Base-by-base conservation (phyloP, 2,113 vertebrate genomes). In the Paraplagusia blochii region DNA sequence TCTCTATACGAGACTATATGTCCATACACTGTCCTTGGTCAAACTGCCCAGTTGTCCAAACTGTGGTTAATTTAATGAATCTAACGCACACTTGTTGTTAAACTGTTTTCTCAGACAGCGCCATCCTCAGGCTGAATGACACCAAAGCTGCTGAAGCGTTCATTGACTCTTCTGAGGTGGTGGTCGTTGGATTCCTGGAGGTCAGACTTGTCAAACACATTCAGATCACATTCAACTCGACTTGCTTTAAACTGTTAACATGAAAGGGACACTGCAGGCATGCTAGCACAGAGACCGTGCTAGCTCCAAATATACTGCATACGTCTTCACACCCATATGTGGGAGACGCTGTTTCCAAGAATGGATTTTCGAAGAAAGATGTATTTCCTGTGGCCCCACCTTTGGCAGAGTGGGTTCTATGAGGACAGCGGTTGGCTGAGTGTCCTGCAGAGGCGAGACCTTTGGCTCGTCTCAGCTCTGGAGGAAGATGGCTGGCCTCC, bases 131-230 rank as follows among this genome's bases (percentile, higher is more conserved):
- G 18, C 83, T 98, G 73, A 65, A 77, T 0, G 76, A 88, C 66
- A 56, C 87, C 0, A 34, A 66, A 16, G 86, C 91, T 1, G 80
- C 84, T 0, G 59, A 88, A 80, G 80, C 91, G 60, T 94, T 97
- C 68, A 62, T 95, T 3, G 55, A 83, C 9, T 69, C 90, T 1
- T 89, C 87, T 0, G 95, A 98, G 35, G 90, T 99, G 78, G 91
- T 79, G 0, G 79, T 96, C 53, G 35, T 98, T 47, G 95, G 94
- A 70, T 97, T 99, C 83, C 90, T 99, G 65, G 90, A 97, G 95
- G 97, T 98, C 66, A 85, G 88, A 64, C n/a, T 33, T 55, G 5
- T 44, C 49, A 52, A 46, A n/a, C 56, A 7, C 45, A 46, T 11
- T 54, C 19, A 54, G 63, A 74, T 42, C 44, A 16, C 17, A 5